Evolutionary conservation across 2,888 invertebrate species (phyloP).

Genomic region (Leuctra nigra): DNA sequence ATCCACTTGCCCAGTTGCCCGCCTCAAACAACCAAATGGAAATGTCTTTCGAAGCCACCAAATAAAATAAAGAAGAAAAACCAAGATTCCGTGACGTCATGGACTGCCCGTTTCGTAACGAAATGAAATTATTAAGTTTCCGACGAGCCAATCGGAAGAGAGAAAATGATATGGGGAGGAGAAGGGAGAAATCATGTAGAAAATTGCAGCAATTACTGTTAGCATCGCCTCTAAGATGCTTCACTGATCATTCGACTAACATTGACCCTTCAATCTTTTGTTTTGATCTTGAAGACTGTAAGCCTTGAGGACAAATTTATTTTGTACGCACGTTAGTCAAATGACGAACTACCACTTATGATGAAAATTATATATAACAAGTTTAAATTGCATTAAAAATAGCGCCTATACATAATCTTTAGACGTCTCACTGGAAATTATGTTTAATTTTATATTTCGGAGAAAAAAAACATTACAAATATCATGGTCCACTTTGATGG

Average conservation of each 20-base stretch:
- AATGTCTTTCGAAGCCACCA: conserved; percentile 24
- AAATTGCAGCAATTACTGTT: conserved; percentile 17
- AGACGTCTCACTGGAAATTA: too few relatives aligned
- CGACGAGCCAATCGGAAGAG: conserved; percentile 3
- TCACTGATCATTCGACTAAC: conserved; percentile 1
- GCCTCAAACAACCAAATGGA: conserved; percentile 26
- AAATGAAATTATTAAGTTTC: conserved; percentile 17
- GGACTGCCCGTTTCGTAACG: conserved; percentile 8
- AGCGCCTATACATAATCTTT: too few relatives aligned
- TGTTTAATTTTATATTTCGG: too few relatives aligned
- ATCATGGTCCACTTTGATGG: too few relatives aligned
- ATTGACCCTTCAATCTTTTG: background rate
- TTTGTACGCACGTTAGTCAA: too few relatives aligned
- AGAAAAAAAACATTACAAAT: too few relatives aligned
- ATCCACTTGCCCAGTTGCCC: conserved; percentile 21
- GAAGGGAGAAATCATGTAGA: conserved; percentile 16
- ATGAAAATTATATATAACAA: too few relatives aligned
- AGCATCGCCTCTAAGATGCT: background rate
- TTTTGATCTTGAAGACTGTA: too few relatives aligned
- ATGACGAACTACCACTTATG: too few relatives aligned
- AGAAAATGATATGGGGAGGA: conserved; percentile 11
- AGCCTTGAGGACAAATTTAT: too few relatives aligned
- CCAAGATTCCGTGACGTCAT: conserved; percentile 9
- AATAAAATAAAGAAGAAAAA: conserved; percentile 17
- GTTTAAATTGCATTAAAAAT: too few relatives aligned